A percentile compares a stretch with the other conserved stretches of the same genome.
phyloP scores from a whole-genome alignment of 1,140 invertebrate genomes.

The Euglossa dilemma region DNA sequence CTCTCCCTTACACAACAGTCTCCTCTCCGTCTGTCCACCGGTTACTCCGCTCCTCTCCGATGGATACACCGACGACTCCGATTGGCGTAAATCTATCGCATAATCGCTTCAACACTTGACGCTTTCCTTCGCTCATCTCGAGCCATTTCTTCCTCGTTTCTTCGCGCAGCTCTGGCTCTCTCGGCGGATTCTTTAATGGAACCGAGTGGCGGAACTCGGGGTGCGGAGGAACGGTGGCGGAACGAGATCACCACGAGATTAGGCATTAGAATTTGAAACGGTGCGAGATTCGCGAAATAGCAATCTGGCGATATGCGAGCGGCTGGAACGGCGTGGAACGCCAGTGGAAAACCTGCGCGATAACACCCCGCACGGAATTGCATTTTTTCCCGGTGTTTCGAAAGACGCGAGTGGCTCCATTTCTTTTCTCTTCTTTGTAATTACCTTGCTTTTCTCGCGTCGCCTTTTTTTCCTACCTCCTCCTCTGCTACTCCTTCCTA shows the following conservation, averaged over 20 bases:
- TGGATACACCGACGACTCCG: conserved; percentile 18
- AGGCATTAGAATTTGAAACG: conserved; percentile 5
- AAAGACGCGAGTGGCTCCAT: neutral
- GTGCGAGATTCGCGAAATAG: neutral
- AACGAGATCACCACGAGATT: neutral
- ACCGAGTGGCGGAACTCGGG: neutral
- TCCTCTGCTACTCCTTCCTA: neutral
- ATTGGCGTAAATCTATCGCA: conserved; percentile 38
- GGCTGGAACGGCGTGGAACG: neutral
- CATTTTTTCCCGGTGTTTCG: neutral
- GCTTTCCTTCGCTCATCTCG: neutral
- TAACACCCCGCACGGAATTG: neutral
- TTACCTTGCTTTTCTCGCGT: conserved; percentile 11
- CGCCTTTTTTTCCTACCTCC: neutral
- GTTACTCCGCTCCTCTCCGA: conserved; percentile 13
- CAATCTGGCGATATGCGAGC: neutral
- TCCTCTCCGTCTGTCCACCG: neutral
- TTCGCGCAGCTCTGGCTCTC: neutral
- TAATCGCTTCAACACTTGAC: conserved; percentile 15
- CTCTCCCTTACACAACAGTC: neutral
- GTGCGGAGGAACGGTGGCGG: neutral
- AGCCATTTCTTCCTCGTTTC: neutral
- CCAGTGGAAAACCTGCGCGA: neutral
- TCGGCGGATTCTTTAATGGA: too few relatives aligned
- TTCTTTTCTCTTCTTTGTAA: neutral